Conservation (phyloP, 2,888 invertebrate genomes). For the Rambutsinella grinnellia region DNA sequence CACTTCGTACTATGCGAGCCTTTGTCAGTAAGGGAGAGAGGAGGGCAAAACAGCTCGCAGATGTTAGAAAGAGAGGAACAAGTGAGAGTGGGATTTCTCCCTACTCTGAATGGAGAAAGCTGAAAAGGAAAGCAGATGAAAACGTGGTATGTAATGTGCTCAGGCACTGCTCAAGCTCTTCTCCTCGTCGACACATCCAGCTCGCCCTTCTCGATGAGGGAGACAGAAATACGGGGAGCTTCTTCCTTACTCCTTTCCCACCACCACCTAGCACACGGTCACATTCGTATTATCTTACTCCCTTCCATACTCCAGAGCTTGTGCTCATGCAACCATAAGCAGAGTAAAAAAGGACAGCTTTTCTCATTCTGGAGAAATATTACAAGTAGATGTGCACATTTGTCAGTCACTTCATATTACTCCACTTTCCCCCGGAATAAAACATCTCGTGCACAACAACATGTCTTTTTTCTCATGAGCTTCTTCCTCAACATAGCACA, state of each 20-base stretch:
- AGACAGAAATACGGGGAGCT: no score
- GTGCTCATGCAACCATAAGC: background rate
- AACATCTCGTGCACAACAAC: no score
- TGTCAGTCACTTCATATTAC: no score
- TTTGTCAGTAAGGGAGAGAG: slow-evolving; percentile 24
- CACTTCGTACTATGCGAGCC: slow-evolving; percentile 29
- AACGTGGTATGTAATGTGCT: slow-evolving; percentile 15
- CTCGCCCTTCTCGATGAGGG: slow-evolving; percentile 8
- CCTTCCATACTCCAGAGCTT: no score
- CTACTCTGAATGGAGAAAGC: no score
- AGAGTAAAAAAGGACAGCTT: background rate
- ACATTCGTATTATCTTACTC: no score
- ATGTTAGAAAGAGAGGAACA: slow-evolving; percentile 2
- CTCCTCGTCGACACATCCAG: slow-evolving; percentile 26
- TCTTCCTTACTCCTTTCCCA: no score
- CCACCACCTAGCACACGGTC: slow-evolving; percentile 3
- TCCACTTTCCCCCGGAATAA: no score
- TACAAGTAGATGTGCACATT: no score
- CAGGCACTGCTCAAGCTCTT: slow-evolving; percentile 2
- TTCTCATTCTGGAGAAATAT: slow-evolving; percentile 1
- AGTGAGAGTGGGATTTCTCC: slow-evolving; percentile 8
- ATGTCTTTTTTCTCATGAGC: no score
- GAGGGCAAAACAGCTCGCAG: slow-evolving; percentile 1
- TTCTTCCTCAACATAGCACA: no score
- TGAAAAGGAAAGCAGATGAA: no score